Percentiles rank a stretch among this genome's conserved stretches.
Evolutionary conservation across 2,888 invertebrate genomes (phyloP).

Genomic region (Rhamphomyia laevipes): DNA sequence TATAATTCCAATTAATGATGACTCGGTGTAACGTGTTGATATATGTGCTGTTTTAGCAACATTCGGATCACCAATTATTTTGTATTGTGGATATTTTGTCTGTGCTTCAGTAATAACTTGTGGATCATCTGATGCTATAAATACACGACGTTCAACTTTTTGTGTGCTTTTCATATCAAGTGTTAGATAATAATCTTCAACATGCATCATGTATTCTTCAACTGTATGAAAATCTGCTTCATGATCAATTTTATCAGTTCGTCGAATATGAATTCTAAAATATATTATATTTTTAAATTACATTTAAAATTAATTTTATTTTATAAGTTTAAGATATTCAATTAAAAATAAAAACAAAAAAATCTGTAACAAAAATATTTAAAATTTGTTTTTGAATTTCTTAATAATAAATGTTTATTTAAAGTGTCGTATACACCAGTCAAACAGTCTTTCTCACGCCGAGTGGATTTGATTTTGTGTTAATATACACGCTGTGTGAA

Average conservation of each 20-base stretch:
- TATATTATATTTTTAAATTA: conserved; percentile 4
- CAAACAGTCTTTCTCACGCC: no score
- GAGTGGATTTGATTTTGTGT: no score
- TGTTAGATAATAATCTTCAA: conserved; percentile 75
- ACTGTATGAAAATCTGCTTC: conserved; percentile 93
- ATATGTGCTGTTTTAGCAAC: conserved; percentile 86
- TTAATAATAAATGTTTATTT: no score
- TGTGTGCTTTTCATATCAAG: conserved; percentile 51
- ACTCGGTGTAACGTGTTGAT: conserved; percentile 79
- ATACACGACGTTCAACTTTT: conserved; percentile 56
- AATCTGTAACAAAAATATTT: no score
- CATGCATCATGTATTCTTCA: conserved; percentile 91
- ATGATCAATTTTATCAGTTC: conserved; percentile 89
- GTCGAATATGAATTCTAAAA: conserved; percentile 61
- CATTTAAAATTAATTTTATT: no score
- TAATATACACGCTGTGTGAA: no score
- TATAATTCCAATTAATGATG: conserved; percentile 83
- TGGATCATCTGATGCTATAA: conserved; percentile 92
- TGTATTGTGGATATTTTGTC: conserved; percentile 68
- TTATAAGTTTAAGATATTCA: not conserved
- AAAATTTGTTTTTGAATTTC: no score
- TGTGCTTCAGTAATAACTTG: conserved; percentile 56
- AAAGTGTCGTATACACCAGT: no score
- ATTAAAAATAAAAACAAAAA: no score
- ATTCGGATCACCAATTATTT: conserved; percentile 76